These are phyloP conservation scores for Leptopilina boulardi DNA, from an alignment of 1,140 invertebrate species.

Conservation along the genomic window DNA sequence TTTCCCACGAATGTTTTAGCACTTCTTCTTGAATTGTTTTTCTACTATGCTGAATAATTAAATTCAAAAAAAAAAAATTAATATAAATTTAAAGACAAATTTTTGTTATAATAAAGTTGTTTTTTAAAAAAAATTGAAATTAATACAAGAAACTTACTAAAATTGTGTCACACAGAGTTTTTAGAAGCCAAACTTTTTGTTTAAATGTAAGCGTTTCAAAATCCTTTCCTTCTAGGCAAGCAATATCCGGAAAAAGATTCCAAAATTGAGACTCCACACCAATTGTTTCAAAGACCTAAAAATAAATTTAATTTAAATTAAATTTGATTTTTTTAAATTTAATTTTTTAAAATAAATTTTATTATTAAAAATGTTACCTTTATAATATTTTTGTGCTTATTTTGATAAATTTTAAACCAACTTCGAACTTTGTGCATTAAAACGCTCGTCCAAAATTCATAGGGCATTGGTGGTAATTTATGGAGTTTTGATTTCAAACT, in stretches of 20 bases:
- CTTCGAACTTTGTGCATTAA: conserved; percentile 73
- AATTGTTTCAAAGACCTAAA: conserved; percentile 76
- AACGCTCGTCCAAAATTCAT: conserved; percentile 79
- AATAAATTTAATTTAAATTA: conserved; percentile 5
- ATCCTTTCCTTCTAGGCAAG: conserved; percentile 74
- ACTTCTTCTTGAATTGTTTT: conserved; percentile 71
- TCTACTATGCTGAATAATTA: conserved; percentile 63
- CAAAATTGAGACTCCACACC: conserved; percentile 77
- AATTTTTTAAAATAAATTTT: conserved; percentile 21
- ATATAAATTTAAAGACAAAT: background rate
- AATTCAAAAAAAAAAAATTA: background rate
- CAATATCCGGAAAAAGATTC: conserved; percentile 73
- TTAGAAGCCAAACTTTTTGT: conserved; percentile 79
- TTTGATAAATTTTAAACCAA: conserved; percentile 78
- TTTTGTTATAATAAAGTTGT: conserved; percentile 2
- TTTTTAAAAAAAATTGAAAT: background rate
- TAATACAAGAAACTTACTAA: conserved; percentile 75
- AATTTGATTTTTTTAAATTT: background rate
- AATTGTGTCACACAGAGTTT: conserved; percentile 79
- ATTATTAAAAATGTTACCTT: conserved; percentile 69
- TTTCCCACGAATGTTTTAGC: conserved; percentile 62
- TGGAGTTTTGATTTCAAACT: conserved; percentile 64
- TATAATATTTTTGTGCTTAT: conserved; percentile 70
- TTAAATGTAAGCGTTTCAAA: conserved; percentile 79
- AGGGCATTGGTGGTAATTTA: conserved; percentile 78